Conservation (phyloP, 2,113 vertebrate species). For the Xyrauchen texanus region DNA sequence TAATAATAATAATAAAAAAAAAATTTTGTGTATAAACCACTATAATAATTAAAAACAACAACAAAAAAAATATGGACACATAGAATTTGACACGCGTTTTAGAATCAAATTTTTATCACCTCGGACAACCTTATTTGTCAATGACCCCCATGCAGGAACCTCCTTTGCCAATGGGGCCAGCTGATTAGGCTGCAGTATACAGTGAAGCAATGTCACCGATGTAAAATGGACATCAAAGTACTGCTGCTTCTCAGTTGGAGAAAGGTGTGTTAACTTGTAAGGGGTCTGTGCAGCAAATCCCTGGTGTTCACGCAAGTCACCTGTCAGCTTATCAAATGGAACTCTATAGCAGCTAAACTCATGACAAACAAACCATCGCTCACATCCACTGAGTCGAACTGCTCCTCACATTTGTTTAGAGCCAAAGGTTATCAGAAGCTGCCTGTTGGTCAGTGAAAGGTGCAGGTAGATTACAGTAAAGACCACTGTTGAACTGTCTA, state of each 20-base stretch:
- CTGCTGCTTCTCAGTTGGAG: neutral
- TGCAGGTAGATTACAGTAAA: slow-evolving; percentile 20
- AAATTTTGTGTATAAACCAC: too few species aligned
- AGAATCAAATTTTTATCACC: too few species aligned
- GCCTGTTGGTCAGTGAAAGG: slow-evolving; percentile 10
- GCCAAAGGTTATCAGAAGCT: slow-evolving; percentile 44
- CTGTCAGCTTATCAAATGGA: slow-evolving; percentile 28
- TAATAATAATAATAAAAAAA: too few species aligned
- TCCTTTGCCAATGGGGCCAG: neutral
- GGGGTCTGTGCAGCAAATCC: neutral
- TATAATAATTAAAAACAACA: too few species aligned
- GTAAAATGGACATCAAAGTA: slow-evolving; percentile 39
- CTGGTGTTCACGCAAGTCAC: slow-evolving; percentile 11
- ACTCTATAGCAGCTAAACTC: neutral
- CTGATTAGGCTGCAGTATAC: slow-evolving; percentile 1
- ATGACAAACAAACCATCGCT: neutral
- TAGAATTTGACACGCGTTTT: too few species aligned
- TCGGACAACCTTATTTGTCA: too few species aligned
- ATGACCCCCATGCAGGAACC: too few species aligned
- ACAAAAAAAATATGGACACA: too few species aligned
- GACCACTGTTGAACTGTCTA: slow-evolving; percentile 1
- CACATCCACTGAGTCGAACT: neutral
- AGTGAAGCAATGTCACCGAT: slow-evolving; percentile 2
- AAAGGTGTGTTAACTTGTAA: slow-evolving; percentile 25
- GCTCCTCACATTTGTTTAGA: slow-evolving; percentile 16